A percentile compares a stretch with the other conserved stretches of the same genome.
Conservation (phyloP, 53 echinoderm and acorn worm species). For the Crossaster papposus region DNA sequence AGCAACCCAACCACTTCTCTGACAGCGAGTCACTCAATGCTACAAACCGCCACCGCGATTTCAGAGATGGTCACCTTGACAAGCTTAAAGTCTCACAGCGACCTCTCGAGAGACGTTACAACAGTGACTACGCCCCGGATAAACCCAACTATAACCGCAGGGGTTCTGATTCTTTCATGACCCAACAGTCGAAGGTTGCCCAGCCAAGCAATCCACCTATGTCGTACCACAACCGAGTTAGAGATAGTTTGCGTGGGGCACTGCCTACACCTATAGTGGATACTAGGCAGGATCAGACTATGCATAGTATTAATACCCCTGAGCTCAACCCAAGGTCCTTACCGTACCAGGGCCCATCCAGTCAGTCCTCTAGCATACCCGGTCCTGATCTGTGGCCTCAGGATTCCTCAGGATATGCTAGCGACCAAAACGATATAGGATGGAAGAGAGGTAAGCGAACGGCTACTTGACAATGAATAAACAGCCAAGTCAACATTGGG, state of each 20-base stretch:
- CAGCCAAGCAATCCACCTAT: neutral
- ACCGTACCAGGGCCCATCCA: neutral
- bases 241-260: conserved; percentile 15
- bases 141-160: conserved; percentile 7
- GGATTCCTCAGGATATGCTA: conserved; percentile 63
- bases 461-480: no score
- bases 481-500: no score
- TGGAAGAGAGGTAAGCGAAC: conserved; percentile 41
- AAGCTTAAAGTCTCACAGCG: neutral
- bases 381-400: conserved; percentile 39
- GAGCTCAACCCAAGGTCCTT: conserved; percentile 20
- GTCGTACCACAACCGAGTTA: neutral
- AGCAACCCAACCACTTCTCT: neutral
- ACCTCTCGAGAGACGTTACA: neutral
- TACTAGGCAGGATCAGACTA: neutral
- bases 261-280: conserved; percentile 27
- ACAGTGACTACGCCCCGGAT: neutral
- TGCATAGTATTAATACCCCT: neutral
- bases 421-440: conserved; percentile 46
- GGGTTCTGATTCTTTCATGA: neutral
- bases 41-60: neutral
- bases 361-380: conserved; percentile 14
- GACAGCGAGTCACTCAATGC: conserved; percentile 24
- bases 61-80: neutral
- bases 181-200: neutral